Percentiles rank a stretch among this genome's conserved stretches.
Conservation (phyloP, 2,888 invertebrate genomes). For the Pollenia griseotomentosa region DNA sequence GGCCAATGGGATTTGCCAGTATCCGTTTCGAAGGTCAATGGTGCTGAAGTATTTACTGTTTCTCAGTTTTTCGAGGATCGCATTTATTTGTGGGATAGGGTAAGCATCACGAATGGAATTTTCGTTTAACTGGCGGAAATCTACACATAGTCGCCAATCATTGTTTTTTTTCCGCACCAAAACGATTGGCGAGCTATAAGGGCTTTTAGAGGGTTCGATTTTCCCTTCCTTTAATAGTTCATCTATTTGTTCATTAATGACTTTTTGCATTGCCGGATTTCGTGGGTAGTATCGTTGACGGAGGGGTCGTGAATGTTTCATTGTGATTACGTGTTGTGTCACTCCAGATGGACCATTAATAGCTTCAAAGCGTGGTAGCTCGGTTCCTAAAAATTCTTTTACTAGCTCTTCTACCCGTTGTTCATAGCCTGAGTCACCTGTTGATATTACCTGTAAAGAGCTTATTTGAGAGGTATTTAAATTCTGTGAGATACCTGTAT, state of each 20-base stretch:
- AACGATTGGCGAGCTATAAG: conserved; percentile 37
- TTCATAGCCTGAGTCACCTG: no score
- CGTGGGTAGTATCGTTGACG: no score
- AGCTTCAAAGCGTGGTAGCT: no score
- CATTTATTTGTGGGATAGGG: background rate
- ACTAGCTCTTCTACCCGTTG: no score
- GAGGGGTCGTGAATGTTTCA: no score
- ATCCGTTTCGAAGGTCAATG: conserved; percentile 8
- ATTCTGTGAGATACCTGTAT: no score
- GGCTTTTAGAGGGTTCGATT: conserved; percentile 41
- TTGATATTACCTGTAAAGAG: no score
- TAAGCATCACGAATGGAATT: conserved; percentile 4
- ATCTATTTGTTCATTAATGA: conserved; percentile 39
- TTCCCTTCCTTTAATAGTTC: background rate
- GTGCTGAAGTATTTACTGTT: conserved; percentile 1
- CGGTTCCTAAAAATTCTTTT: no score
- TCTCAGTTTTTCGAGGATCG: no score
- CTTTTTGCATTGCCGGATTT: conserved; percentile 48
- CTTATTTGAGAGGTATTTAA: no score
- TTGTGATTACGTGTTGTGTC: no score
- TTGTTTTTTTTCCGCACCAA: conserved; percentile 25
- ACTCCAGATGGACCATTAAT: no score
- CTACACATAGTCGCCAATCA: conserved; percentile 12
- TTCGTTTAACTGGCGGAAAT: conserved; percentile 2
- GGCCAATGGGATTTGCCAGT: conserved; percentile 1